Percentiles rank a stretch among this genome's conserved stretches.
Conservation (phyloP, 2,888 invertebrate species). For the Sussaba pulchella region DNA sequence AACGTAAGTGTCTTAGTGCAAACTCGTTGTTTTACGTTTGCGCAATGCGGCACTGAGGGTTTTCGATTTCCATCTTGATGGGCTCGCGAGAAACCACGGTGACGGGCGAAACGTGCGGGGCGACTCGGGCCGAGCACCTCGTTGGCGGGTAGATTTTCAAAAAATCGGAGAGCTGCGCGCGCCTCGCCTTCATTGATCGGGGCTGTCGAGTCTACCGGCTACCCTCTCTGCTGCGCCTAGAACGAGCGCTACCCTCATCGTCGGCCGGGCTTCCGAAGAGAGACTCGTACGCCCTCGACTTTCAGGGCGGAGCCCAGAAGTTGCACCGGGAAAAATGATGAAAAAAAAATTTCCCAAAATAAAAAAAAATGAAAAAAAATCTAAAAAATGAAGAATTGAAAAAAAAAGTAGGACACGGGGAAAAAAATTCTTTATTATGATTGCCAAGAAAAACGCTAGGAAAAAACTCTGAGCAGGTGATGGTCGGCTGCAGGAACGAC, state of each 20-base stretch:
- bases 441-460: constrained; percentile 12
- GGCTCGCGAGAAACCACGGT: constrained; percentile 54
- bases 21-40: constrained; percentile 55
- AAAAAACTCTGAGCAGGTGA: neutral
- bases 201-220: constrained; percentile 71
- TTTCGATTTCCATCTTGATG: constrained; percentile 67
- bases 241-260: constrained; percentile 74
- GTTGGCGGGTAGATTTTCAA: constrained; percentile 83
- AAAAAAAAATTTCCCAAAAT: constrained; percentile 50
- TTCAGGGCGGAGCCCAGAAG: constrained; percentile 81
- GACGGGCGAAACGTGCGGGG: constrained; percentile 63
- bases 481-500: neutral
- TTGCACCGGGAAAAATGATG: constrained; percentile 63
- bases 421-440: constrained; percentile 1
- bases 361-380: constrained; percentile 66
- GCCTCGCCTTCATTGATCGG: constrained; percentile 83
- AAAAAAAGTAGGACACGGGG: constrained; percentile 62
- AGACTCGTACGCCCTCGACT: constrained; percentile 77
- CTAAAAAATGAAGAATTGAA: constrained; percentile 59
- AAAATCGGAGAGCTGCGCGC: constrained; percentile 82
- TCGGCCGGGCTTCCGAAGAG: constrained; percentile 76
- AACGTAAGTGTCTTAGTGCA: neutral
- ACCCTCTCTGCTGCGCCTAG: constrained; percentile 74
- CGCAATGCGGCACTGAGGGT: constrained; percentile 57
- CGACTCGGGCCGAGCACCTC: constrained; percentile 71